phyloP scores from a whole-genome alignment of 1,140 invertebrate genomes.

The Chrysomallon squamiferum region DNA sequence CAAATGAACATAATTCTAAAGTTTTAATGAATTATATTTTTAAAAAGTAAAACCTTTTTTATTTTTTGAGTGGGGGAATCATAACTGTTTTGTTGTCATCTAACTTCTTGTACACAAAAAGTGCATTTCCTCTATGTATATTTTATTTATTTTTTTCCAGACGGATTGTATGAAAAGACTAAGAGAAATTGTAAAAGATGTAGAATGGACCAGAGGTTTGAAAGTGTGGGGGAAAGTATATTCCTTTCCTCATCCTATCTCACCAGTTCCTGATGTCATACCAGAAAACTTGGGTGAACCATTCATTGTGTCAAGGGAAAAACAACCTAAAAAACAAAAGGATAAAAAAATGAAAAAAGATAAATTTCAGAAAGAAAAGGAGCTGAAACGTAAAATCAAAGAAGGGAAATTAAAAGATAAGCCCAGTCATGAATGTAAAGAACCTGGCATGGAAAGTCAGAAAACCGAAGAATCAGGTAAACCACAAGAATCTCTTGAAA shows the following conservation, averaged over 20 bases:
- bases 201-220: slow-evolving; percentile 64
- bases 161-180: slow-evolving; percentile 60
- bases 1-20: no score
- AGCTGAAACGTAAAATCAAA: not conserved
- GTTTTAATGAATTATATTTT: no score
- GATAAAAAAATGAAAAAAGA: slow-evolving; percentile 23
- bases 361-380: slow-evolving; percentile 9
- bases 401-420: not conserved
- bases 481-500: not conserved
- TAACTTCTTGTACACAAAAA: no score
- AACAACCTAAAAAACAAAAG: slow-evolving; percentile 4
- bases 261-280: slow-evolving; percentile 30
- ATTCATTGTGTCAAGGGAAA: slow-evolving; percentile 9
- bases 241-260: slow-evolving; percentile 56
- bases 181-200: slow-evolving; percentile 53
- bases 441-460: not conserved
- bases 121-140: no score
- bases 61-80: no score
- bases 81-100: no score
- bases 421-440: slow-evolving; percentile 4
- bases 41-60: no score
- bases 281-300: slow-evolving; percentile 39
- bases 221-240: slow-evolving; percentile 64
- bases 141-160: slow-evolving; percentile 55
- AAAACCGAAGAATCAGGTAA: not conserved